phyloP scores from a whole-genome alignment of 2,888 invertebrate species.

The Napeogenes inachia region DNA sequence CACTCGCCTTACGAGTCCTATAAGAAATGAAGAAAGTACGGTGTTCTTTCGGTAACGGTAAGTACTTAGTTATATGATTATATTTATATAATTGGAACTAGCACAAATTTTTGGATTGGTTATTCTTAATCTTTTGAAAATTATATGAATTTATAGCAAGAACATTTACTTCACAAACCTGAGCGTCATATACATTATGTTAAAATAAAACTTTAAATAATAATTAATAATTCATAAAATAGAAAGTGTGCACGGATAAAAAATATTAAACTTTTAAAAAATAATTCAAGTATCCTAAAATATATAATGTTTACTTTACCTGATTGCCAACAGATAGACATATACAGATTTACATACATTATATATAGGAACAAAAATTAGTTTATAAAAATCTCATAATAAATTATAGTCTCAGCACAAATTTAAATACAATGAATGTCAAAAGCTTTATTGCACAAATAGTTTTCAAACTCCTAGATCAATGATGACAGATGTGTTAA shows the following conservation, averaged over 20 bases:
- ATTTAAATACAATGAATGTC: neutral
- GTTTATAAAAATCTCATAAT: constrained; percentile 31
- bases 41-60: neutral
- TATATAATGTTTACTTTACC: constrained; percentile 31
- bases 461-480: neutral
- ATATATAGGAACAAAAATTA: constrained; percentile 38
- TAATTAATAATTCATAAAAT: too few relatives aligned
- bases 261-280: constrained; percentile 33
- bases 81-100: too few relatives aligned
- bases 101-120: too few relatives aligned
- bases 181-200: neutral
- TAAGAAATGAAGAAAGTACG: neutral
- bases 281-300: constrained; percentile 38
- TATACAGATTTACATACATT: constrained; percentile 27
- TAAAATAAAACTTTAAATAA: neutral
- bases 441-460: neutral
- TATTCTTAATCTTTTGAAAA: too few relatives aligned
- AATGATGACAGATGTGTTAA: neutral
- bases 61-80: too few relatives aligned
- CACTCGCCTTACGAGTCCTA: constrained; percentile 36
- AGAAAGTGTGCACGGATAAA: neutral
- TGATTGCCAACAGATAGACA: constrained; percentile 32
- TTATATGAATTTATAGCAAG: too few relatives aligned
- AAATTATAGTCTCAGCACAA: neutral
- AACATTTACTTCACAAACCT: too few relatives aligned